These are phyloP conservation scores for Mastomys coucha DNA, from an alignment of 2,113 vertebrate genomes.

Conservation along the genomic window DNA sequence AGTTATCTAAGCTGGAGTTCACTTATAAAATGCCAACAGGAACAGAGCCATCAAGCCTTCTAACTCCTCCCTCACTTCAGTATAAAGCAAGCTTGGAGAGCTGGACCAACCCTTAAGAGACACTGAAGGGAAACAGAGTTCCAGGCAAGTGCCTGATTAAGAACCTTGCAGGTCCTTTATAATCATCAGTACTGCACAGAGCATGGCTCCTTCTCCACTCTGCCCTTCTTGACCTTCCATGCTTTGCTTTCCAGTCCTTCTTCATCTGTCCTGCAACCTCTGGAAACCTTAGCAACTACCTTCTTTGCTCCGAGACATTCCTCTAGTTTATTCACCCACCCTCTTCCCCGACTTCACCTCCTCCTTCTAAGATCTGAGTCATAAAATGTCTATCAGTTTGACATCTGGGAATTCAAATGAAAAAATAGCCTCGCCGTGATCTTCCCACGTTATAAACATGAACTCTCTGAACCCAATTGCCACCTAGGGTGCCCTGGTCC, in stretches of 20 bases:
- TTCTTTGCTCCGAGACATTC: background rate
- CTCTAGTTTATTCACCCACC: background rate
- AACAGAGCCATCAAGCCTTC: background rate
- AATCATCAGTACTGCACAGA: fast-evolving
- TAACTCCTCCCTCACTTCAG: fast-evolving
- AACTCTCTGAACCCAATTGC: slow-evolving; percentile 17
- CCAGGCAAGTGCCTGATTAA: fast-evolving
- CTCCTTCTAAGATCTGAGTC: background rate
- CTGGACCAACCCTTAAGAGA: fast-evolving
- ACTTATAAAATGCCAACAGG: background rate
- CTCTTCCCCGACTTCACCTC: background rate
- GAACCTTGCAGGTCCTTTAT: background rate
- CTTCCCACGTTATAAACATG: background rate
- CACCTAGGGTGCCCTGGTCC: background rate
- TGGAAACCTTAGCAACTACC: background rate
- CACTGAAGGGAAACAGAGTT: fast-evolving
- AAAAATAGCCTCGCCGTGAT: background rate
- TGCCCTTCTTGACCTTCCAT: background rate
- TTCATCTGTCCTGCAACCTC: background rate
- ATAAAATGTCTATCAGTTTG: slow-evolving; percentile 15
- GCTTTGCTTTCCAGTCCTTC: background rate
- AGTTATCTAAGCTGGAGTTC: slow-evolving; percentile 23
- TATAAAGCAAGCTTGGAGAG: background rate
- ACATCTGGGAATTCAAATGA: background rate
- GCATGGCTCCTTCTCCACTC: background rate